phyloP scores from a whole-genome alignment of 2,113 vertebrate species.

The Pungitius pungitius region DNA sequence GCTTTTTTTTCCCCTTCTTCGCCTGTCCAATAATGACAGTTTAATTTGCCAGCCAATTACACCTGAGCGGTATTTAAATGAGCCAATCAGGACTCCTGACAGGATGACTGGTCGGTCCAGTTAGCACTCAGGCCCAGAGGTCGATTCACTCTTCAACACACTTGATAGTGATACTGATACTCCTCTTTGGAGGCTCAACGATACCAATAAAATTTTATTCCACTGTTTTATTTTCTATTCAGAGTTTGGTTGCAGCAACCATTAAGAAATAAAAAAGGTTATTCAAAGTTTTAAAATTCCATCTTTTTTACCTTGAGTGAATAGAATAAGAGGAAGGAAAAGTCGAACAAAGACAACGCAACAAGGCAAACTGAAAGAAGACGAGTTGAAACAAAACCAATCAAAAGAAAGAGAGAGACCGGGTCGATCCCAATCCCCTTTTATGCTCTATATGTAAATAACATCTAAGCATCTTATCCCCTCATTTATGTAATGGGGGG shows the following conservation, averaged over 20 bases:
- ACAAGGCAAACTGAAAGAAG: slow-evolving; percentile 1
- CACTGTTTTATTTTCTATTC: not conserved
- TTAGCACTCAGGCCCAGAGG: slow-evolving; percentile 67
- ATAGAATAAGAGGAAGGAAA: not conserved
- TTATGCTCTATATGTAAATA: slow-evolving; percentile 84
- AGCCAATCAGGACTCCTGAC: slow-evolving; percentile 79
- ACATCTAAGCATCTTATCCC: slow-evolving; percentile 83
- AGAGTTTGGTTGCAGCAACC: not conserved
- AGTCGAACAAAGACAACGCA: not conserved
- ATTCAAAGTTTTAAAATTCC: not conserved
- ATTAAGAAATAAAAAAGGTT: not conserved
- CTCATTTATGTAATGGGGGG: slow-evolving; percentile 84
- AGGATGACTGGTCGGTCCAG: slow-evolving; percentile 70
- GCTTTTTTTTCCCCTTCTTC: slow-evolving; percentile 68
- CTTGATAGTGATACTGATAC: slow-evolving; percentile 39
- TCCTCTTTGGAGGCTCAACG: slow-evolving; percentile 8
- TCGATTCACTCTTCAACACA: slow-evolving; percentile 67
- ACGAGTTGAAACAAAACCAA: slow-evolving; percentile 39
- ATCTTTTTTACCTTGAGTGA: not conserved
- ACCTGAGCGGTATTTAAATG: slow-evolving; percentile 91
- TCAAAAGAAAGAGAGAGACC: slow-evolving; percentile 31
- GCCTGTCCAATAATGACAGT: slow-evolving; percentile 85
- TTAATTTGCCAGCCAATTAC: slow-evolving; percentile 91
- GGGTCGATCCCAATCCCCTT: slow-evolving; percentile 63
- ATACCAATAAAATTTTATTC: not conserved